Percentiles rank a stretch among this genome's conserved stretches.
phyloP scores from a whole-genome alignment of 1,140 invertebrate genomes.

The Platorchestia sp. region DNA sequence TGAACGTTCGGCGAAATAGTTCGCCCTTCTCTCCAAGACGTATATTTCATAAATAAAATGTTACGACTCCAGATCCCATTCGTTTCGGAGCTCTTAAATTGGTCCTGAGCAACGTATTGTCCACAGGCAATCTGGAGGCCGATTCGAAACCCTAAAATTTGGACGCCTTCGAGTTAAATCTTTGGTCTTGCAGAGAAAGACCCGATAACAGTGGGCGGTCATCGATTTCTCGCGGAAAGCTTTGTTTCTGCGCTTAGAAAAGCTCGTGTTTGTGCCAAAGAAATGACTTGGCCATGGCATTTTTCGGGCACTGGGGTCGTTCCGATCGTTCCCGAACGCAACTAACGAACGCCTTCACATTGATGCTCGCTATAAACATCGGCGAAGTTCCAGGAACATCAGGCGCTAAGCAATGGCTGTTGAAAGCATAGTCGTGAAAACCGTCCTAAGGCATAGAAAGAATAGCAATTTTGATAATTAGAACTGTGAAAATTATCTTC shows the following conservation, averaged over 20 bases:
- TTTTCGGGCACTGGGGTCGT: not conserved
- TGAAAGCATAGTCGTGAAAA: not conserved
- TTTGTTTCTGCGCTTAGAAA: constrained; percentile 8
- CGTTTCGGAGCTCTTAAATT: not conserved
- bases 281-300: not conserved
- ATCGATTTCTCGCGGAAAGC: not conserved
- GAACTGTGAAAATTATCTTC: too few relatives aligned
- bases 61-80: not conserved
- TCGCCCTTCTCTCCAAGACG: not conserved
- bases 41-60: constrained; percentile 11
- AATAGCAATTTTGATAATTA: not conserved
- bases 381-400: not conserved
- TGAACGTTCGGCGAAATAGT: not conserved
- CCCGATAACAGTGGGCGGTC: constrained; percentile 3
- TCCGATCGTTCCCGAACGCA: not conserved
- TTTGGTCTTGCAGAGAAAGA: not conserved
- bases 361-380: constrained; percentile 7
- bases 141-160: constrained; percentile 1
- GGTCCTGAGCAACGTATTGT: not conserved
- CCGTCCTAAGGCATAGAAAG: not conserved
- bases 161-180: not conserved
- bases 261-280: constrained; percentile 6
- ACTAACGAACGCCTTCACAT: not conserved
- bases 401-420: not conserved
- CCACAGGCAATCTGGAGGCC: not conserved